A percentile compares a stretch with the other conserved stretches of the same genome.
Conservation (phyloP, 2,888 invertebrate genomes). For the Eupithecia subumbrata region DNA sequence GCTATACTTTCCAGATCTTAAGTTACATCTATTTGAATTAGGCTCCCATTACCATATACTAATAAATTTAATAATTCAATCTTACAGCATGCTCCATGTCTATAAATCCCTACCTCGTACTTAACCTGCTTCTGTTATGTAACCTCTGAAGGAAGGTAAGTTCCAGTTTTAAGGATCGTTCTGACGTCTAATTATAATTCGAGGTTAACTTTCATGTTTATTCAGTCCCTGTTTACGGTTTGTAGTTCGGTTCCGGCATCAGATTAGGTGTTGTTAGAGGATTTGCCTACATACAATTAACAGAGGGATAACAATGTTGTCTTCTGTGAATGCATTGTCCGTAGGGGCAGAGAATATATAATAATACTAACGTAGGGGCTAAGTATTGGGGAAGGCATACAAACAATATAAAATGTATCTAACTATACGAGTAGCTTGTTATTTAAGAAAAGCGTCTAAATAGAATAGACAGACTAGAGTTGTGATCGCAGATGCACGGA, state of each 20-base stretch:
- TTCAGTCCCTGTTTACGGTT: conserved; percentile 49
- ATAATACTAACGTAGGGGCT: too few species aligned
- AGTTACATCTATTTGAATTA: too few species aligned
- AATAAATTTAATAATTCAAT: not conserved
- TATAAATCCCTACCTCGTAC: conserved; percentile 33
- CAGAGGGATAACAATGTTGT: conserved; percentile 42
- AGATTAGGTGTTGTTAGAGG: conserved; percentile 44
- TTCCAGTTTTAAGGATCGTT: conserved; percentile 50
- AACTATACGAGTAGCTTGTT: too few species aligned
- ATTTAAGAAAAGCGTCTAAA: too few species aligned
- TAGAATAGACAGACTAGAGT: too few species aligned
- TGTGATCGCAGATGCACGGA: not conserved
- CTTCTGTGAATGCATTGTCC: conserved; percentile 37
- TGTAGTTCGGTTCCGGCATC: conserved; percentile 42
- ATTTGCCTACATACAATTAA: conserved; percentile 43
- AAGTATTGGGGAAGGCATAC: not conserved
- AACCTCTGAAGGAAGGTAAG: conserved; percentile 51
- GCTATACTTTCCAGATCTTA: too few species aligned
- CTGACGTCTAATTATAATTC: conserved; percentile 58
- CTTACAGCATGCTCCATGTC: not conserved
- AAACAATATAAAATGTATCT: not conserved
- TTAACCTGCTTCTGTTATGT: conserved; percentile 68
- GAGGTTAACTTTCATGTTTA: conserved; percentile 53
- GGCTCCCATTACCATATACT: not conserved
- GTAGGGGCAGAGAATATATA: not conserved